Conservation (phyloP, 2,113 vertebrate species). For the Heterotilapia buettikoferi region DNA sequence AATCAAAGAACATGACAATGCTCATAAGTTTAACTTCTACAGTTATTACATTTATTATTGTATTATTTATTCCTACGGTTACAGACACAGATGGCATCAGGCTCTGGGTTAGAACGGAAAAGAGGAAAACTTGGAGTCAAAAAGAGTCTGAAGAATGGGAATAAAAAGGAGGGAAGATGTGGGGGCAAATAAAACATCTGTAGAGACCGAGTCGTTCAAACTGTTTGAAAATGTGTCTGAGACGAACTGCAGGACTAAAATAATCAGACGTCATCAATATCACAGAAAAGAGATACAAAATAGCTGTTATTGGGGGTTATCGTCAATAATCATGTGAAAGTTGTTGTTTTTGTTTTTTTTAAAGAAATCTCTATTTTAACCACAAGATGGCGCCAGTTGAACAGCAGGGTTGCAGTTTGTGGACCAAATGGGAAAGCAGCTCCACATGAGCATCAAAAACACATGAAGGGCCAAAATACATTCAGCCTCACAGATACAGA, state of each 20-base stretch:
- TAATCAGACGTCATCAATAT: not conserved
- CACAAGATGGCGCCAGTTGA: not conserved
- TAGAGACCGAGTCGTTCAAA: rapidly evolving
- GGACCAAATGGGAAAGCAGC: not conserved
- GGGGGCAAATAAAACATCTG: rapidly evolving
- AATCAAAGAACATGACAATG: rapidly evolving
- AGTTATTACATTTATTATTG: rapidly evolving
- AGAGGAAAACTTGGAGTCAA: not conserved
- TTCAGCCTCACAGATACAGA: not conserved
- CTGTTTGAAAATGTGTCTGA: not conserved
- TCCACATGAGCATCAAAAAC: not conserved
- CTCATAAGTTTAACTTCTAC: not conserved
- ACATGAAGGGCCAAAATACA: rapidly evolving
- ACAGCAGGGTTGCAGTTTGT: not conserved
- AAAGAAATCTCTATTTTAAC: not conserved
- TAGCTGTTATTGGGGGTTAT: not conserved
- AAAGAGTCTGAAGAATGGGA: not conserved
- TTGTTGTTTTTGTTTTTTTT: rapidly evolving
- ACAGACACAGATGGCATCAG: not conserved
- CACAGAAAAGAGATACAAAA: not conserved
- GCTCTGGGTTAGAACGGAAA: not conserved
- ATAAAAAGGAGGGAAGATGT: not conserved
- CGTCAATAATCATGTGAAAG: rapidly evolving
- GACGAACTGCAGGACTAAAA: not conserved
- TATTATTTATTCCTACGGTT: rapidly evolving